phyloP scores from a whole-genome alignment of 2,888 invertebrate genomes.

The Ochropleura plecta region DNA sequence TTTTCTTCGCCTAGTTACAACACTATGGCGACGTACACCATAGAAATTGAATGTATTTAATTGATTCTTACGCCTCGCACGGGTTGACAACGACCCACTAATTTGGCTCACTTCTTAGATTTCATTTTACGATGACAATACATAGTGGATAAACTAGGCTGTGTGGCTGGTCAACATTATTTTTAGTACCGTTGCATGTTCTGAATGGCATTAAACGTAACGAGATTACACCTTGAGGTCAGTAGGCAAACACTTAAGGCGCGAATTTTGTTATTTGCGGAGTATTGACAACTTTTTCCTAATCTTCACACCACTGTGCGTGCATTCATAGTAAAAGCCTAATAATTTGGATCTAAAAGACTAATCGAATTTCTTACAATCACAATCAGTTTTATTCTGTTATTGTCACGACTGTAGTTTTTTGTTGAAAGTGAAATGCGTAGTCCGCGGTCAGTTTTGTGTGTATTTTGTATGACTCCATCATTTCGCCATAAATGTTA shows the following conservation, averaged over 20 bases:
- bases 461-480: constrained; percentile 47
- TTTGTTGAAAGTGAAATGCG: constrained; percentile 67
- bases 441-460: constrained; percentile 46
- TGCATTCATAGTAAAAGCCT: constrained; percentile 38
- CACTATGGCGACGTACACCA: constrained; percentile 16
- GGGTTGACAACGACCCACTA: constrained; percentile 10
- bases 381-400: constrained; percentile 53
- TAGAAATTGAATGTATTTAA: constrained; percentile 36
- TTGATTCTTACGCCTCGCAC: constrained; percentile 30
- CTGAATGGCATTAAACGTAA: constrained; percentile 29
- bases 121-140: constrained; percentile 32
- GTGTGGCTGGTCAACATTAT: constrained; percentile 10
- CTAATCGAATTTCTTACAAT: constrained; percentile 62
- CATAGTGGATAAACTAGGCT: not conserved
- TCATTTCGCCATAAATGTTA: constrained; percentile 47
- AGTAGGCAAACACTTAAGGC: constrained; percentile 30
- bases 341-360: constrained; percentile 38
- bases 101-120: constrained; percentile 13
- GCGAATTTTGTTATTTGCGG: constrained; percentile 1
- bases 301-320: constrained; percentile 7
- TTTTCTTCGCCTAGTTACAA: constrained; percentile 41
- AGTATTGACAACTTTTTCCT: constrained; percentile 25
- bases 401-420: constrained; percentile 61
- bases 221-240: constrained; percentile 29
- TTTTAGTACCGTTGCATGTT: constrained; percentile 40